Evolutionary conservation across 2,888 invertebrate species (phyloP), one percentile per base, ranked within the genome.

Genomic region (Imbricaverruca yamaguchii): DNA sequence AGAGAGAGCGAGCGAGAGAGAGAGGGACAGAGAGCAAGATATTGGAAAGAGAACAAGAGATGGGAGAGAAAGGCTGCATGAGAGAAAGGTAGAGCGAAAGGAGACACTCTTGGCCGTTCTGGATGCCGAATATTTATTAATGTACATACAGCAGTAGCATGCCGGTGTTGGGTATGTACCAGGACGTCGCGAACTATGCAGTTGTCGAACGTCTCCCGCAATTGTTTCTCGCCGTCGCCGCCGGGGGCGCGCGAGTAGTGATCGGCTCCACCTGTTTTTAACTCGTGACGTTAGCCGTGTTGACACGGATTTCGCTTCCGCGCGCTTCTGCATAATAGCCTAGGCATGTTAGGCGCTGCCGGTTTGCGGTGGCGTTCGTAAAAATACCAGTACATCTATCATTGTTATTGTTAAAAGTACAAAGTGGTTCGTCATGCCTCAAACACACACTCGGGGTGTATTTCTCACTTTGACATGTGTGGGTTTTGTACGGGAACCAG

Each of bases 381-480:
- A 69, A 65, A 74, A 74, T 74, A 74, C 74, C 74, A 74, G 74
- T 53, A 55, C 74, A 53, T 74, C 55, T 74, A 74, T 74, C 53
- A 21, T 74, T 74, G 74, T 74, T 74, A 74, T 55, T 74, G 74
- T 74, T 74, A 74, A 53, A 74, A 74, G 74, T 74, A 74, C 74
- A 74, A 74, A 74, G 74, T 21, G 74, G 53, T 74, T 74, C 21
- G 55, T 53, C 74, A 53, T 55, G 69, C 39, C 69, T 69, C 69
- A 15, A 39, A 69, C 69, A 11, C 74, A 0, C 55, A 21, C 74
- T 53, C 53, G 2, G 18, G 12, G 74, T 74, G 74, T 11, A 8
- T 69, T 25, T 39, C 39, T 39, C 39, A 39, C 39, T 15, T 69
- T 39, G 69, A 6, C 69, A 39, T 10, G 69, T 13, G 6, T 6